Evolutionary conservation across 2,113 vertebrate species (phyloP).

Genomic region (Zootoca vivipara): DNA sequence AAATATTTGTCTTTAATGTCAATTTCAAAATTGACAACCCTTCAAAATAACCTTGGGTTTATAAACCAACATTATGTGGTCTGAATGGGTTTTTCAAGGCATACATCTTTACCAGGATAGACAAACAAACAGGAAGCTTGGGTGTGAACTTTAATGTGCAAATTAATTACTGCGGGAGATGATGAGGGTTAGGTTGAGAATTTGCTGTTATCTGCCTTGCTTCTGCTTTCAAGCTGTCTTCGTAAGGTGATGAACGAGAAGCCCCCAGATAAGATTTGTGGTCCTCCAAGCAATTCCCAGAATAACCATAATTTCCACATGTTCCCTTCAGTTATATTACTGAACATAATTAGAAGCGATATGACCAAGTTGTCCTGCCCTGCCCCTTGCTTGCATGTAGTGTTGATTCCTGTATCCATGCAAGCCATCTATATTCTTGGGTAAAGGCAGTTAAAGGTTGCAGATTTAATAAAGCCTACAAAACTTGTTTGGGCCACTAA

Average conservation of each 20-base stretch:
- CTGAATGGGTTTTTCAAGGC: neutral
- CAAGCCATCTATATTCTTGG: neutral
- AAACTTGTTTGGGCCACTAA: no score
- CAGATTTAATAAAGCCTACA: neutral
- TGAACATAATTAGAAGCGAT: neutral
- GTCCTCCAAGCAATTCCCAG: neutral
- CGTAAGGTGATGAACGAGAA: neutral
- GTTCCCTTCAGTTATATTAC: neutral
- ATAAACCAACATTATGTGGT: constrained; percentile 17
- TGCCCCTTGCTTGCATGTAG: neutral
- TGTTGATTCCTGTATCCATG: neutral
- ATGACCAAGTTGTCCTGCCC: neutral
- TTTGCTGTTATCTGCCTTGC: neutral
- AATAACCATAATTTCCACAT: neutral
- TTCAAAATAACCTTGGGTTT: constrained; percentile 47
- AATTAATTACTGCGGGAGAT: neutral
- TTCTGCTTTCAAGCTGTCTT: neutral
- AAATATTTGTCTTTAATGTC: constrained; percentile 41
- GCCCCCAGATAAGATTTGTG: neutral
- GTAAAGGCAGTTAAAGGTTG: neutral
- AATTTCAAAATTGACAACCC: constrained; percentile 50
- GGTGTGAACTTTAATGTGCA: neutral
- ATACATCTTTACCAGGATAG: neutral
- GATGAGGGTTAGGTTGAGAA: neutral
- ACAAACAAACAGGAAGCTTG: neutral